Percentiles rank a stretch among this genome's conserved stretches.
Conservation (phyloP, 2,888 invertebrate genomes). For the Falcaria lacertinaria region DNA sequence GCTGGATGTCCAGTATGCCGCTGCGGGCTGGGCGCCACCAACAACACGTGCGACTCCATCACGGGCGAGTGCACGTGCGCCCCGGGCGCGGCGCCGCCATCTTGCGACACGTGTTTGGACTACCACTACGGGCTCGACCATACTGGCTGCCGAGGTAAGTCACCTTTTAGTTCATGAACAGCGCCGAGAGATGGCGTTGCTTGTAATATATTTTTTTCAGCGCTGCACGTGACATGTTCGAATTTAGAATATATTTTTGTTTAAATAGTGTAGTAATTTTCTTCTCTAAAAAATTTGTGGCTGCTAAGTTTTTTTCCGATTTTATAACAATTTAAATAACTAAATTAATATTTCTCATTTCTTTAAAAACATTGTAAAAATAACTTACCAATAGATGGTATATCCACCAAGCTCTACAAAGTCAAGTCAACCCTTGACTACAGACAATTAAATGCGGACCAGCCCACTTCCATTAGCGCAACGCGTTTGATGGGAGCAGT, state of each 20-base stretch:
- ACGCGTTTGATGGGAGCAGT: neutral
- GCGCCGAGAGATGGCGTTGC: slow-evolving; percentile 21
- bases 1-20: slow-evolving; percentile 89
- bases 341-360: too few relatives aligned
- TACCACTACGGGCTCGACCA: slow-evolving; percentile 84
- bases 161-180: slow-evolving; percentile 5
- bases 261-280: too few relatives aligned
- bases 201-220: neutral
- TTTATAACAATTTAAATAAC: too few relatives aligned
- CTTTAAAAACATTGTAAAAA: too few relatives aligned
- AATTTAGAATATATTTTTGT: too few relatives aligned
- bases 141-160: slow-evolving; percentile 85
- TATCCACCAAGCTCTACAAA: too few relatives aligned
- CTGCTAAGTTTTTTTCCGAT: too few relatives aligned
- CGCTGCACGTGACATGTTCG: too few relatives aligned
- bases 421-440: neutral
- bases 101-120: slow-evolving; percentile 86
- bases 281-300: too few relatives aligned
- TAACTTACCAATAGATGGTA: too few relatives aligned
- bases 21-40: slow-evolving; percentile 86
- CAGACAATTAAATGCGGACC: neutral
- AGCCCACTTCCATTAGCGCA: neutral
- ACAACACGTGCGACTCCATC: slow-evolving; percentile 84
- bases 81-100: slow-evolving; percentile 87
- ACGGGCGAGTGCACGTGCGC: slow-evolving; percentile 91